phyloP scores from a whole-genome alignment of 2,113 vertebrate genomes.

The Neomonachus schauinslandi region DNA sequence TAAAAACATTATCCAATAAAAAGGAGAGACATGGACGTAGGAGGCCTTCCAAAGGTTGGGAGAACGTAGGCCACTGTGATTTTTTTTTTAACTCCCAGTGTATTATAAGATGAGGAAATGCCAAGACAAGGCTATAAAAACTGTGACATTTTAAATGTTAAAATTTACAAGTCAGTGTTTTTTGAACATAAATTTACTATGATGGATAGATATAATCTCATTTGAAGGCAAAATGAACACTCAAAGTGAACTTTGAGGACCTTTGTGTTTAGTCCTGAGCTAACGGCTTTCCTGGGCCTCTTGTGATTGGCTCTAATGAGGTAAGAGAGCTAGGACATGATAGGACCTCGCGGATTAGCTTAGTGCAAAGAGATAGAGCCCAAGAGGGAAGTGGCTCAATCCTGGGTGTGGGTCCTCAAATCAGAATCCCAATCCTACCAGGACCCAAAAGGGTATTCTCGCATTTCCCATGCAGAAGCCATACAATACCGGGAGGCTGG shows the following conservation, averaged over 20 bases:
- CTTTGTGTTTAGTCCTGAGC: not conserved
- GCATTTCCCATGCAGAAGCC: not conserved
- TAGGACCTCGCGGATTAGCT: not conserved
- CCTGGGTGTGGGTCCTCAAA: not conserved
- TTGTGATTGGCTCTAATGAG: not conserved
- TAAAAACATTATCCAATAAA: not conserved
- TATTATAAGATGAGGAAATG: not conserved
- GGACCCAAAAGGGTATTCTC: not conserved
- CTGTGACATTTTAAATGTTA: not conserved
- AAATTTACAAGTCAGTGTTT: constrained; percentile 5
- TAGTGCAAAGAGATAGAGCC: not conserved
- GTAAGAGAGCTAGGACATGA: not conserved
- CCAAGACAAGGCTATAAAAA: not conserved
- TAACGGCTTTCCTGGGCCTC: not conserved
- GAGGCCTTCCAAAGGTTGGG: not conserved
- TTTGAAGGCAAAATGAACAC: not conserved
- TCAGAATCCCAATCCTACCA: not conserved
- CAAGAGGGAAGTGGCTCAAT: not conserved
- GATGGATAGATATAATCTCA: not conserved
- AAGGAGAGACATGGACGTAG: not conserved
- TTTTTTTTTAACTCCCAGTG: not conserved
- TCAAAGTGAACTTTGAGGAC: not conserved
- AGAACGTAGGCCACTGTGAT: not conserved
- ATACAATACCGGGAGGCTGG: not conserved
- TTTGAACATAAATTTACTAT: not conserved